Base-by-base conservation (phyloP, 2,797 vertebrate species). In the Acipenser ruthenus region DNA sequence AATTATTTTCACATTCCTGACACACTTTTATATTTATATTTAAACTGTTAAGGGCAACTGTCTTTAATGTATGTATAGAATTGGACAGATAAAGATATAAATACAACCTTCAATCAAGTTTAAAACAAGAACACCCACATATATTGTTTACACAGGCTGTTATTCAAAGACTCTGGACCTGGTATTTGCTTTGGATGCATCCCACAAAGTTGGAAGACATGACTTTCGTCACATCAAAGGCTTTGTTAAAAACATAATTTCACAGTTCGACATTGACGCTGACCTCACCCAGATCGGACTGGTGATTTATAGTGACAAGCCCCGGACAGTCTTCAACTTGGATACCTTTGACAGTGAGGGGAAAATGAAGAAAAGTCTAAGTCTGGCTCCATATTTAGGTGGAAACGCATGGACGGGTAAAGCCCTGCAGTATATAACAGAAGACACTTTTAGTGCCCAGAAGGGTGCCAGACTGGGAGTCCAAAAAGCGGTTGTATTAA, bases 131-230 rank as follows among this genome's bases (percentile, higher is more conserved):
- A 48, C 13, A 13, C 12, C 12, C 13, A 7, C 9, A 49, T 49
- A 6, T 47, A 15, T 7, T 67, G 49, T 10, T 64, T 70, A 49
- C 37, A 37, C 66, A 74, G 73, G 71, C 51, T 74, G 69, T 49
- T 73, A 55, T 62, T 65, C 64, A 49, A 72, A 67, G 56, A 8
- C 71, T 37, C 48, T 73, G 65, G 74, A 75, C 50, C 62, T 71
- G 59, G 71, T 75, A 37, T 71, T 75, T 63, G 49, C 66, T 37
- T 11, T 73, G 51, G 73, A 73, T 64, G 65, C 74, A 3, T 75
- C 74, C n/a, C 10, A 8, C 49, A 64, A 67, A 8, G 47, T 71
- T 9, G 55, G 56, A 12, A 64, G 67, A 10, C 6, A 62, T 7
- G 65, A 69, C 64, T 73, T 67, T 51, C 71, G 62, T 2, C 65